Percentiles rank a stretch among this genome's conserved stretches.
Evolutionary conservation across 2,797 vertebrate genomes (phyloP).

Genomic region (Acropternis orthonyx): DNA sequence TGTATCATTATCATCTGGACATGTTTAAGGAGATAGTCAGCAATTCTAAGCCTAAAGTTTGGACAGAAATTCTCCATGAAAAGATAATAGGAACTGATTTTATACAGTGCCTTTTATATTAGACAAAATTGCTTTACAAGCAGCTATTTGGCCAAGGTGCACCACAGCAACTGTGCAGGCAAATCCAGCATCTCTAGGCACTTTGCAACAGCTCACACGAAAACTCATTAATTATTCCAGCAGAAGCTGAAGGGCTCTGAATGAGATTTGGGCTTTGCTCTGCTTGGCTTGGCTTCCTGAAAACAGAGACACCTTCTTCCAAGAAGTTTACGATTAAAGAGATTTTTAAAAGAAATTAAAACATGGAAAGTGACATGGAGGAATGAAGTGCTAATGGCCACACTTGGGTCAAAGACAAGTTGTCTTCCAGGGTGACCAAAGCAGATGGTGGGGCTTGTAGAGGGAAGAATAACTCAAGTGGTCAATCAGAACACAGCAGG

Average conservation of each 20-base stretch:
- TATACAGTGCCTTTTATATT: not conserved
- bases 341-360: not conserved
- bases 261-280: not conserved
- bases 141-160: not conserved
- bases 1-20: not conserved
- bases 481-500: not conserved
- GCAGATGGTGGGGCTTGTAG: not conserved
- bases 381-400: not conserved
- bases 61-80: not conserved
- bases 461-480: not conserved
- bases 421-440: not conserved
- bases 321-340: not conserved
- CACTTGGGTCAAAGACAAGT: not conserved
- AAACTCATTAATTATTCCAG: slow-evolving; percentile 15
- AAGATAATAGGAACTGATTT: slow-evolving; percentile 36
- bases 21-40: slow-evolving; percentile 9
- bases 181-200: not conserved
- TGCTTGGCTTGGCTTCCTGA: not conserved
- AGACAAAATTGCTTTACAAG: slow-evolving; percentile 35
- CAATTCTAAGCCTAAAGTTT: not conserved
- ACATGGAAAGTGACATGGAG: not conserved
- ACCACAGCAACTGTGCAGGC: not conserved
- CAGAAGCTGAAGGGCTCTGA: not conserved
- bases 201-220: not conserved
- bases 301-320: not conserved